A percentile compares a stretch with the other conserved stretches of the same genome.
phyloP scores from a whole-genome alignment of 1,140 invertebrate genomes.

The Listronotus bonariensis region DNA sequence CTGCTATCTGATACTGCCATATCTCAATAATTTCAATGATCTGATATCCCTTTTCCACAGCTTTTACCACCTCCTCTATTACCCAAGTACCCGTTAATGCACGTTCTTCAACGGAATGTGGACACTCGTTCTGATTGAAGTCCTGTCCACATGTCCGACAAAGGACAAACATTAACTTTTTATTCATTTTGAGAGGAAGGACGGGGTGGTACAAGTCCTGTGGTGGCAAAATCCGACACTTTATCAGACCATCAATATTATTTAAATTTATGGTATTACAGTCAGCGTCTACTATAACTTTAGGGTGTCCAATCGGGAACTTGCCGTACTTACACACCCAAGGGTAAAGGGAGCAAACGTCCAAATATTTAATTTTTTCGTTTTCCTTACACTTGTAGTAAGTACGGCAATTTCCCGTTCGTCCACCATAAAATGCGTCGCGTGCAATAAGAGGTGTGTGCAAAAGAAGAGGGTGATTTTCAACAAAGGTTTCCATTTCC shows the following conservation, averaged over 20 bases:
- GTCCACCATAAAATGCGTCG: conserved; percentile 45
- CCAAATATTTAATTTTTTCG: conserved; percentile 53
- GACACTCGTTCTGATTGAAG: conserved; percentile 26
- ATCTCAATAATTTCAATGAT: conserved; percentile 51
- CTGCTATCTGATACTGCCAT: not conserved
- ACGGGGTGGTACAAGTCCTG: conserved; percentile 49
- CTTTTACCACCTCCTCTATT: conserved; percentile 51
- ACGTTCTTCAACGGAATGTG: conserved; percentile 48
- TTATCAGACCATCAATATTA: conserved; percentile 41
- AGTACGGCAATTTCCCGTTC: conserved; percentile 47
- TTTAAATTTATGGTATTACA: conserved; percentile 17
- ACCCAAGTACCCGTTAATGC: conserved; percentile 53
- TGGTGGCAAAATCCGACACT: conserved; percentile 50
- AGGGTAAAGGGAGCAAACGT: conserved; percentile 54
- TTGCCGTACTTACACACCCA: conserved; percentile 46
- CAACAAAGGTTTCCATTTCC: not conserved
- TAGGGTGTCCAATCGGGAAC: conserved; percentile 54
- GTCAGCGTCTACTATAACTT: conserved; percentile 24
- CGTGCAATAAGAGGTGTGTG: conserved; percentile 6
- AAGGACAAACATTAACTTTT: conserved; percentile 49
- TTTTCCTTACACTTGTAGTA: conserved; percentile 40
- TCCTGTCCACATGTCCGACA: conserved; percentile 44
- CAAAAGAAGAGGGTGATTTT: conserved; percentile 1
- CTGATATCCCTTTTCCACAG: conserved; percentile 36
- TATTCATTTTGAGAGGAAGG: conserved; percentile 42